Evolutionary conservation across 2,888 invertebrate genomes (phyloP), one percentile per base, ranked within the genome.

Genomic region (Phania funesta): DNA sequence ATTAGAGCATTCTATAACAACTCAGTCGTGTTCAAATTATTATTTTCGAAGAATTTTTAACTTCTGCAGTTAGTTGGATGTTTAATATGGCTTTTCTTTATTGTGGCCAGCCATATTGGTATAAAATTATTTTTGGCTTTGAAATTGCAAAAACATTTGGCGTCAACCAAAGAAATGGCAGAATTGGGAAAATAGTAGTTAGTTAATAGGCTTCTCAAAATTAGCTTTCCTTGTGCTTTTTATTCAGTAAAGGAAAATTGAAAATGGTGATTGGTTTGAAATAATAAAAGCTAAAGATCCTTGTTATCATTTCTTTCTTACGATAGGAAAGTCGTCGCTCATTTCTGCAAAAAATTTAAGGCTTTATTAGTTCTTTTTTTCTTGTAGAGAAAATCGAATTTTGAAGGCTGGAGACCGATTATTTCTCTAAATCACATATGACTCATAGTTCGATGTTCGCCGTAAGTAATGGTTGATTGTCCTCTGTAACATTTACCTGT

Each of bases 41-140:
- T 44, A 56, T 46, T 56, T 56, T 16, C 46, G 16, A 22, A 44
- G 56, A 22, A 18, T 67, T 67, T 54, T 20, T 13, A 67, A 67
- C 67, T 67, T 54, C 67, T 54, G 67, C 22, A 64, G 20, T 48
- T 32, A n/a, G 13, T 52, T 38, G 52, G 50, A 50, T 18, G 50
- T n/a, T 18, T 13, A n/a, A n/a, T n/a, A n/a, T n/a, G 50, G 8
- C 7, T 38, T 22, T 50, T 24, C n/a, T 50, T 50, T 13, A n/a
- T 13, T 22, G 7, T 18, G 3, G 16, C 7, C 24, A 24, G 24
- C 8, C 24, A 9, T 16, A 24, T n/a, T 20, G 9, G 20, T 2
- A 35, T n/a, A 22, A 20, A 3, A 20, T 11, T 18, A 7, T 46
- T 16, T 1, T 64, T 32, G 29, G 46, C 29, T 64, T 32, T 20